These are phyloP conservation scores for Phalloptychus januarius DNA, from an alignment of 2,797 vertebrate genomes.

Conservation along the genomic window DNA sequence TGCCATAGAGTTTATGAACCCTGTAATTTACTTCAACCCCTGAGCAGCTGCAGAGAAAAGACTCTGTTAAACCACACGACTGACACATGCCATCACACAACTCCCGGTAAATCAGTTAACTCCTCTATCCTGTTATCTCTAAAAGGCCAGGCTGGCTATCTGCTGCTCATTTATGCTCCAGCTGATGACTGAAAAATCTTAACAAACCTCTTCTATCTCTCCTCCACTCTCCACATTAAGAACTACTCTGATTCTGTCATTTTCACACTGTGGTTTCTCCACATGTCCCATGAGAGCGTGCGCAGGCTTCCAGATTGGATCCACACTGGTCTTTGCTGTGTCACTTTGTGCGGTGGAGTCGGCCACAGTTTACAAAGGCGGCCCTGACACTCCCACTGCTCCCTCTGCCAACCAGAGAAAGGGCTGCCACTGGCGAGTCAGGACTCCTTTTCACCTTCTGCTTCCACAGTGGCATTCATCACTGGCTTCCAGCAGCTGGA, in stretches of 20 bases:
- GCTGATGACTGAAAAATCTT: neutral
- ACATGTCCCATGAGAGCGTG: slow-evolving; percentile 4
- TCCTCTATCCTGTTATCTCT: neutral
- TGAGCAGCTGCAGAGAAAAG: slow-evolving; percentile 21
- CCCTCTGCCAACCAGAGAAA: slow-evolving; percentile 57
- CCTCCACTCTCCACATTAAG: neutral
- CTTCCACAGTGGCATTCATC: slow-evolving; percentile 27
- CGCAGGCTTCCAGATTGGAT: slow-evolving; percentile 1
- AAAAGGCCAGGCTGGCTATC: neutral
- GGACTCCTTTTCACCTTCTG: slow-evolving; percentile 40
- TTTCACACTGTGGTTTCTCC: slow-evolving; percentile 10
- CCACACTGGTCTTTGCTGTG: slow-evolving; percentile 11
- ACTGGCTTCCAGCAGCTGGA: slow-evolving; percentile 22
- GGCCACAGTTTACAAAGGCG: slow-evolving; percentile 43
- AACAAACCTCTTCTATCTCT: neutral
- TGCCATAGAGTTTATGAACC: slow-evolving; percentile 7
- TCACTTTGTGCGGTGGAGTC: slow-evolving; percentile 30
- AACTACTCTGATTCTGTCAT: neutral
- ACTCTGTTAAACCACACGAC: slow-evolving; percentile 8
- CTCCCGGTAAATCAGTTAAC: neutral
- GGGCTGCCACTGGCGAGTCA: slow-evolving; percentile 45
- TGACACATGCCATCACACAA: neutral
- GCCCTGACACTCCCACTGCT: slow-evolving; percentile 60
- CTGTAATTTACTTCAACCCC: slow-evolving; percentile 30
- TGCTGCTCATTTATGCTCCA: neutral